Evolutionary conservation across 2,797 vertebrate species (phyloP).

Genomic region (Lerista edwardsae): DNA sequence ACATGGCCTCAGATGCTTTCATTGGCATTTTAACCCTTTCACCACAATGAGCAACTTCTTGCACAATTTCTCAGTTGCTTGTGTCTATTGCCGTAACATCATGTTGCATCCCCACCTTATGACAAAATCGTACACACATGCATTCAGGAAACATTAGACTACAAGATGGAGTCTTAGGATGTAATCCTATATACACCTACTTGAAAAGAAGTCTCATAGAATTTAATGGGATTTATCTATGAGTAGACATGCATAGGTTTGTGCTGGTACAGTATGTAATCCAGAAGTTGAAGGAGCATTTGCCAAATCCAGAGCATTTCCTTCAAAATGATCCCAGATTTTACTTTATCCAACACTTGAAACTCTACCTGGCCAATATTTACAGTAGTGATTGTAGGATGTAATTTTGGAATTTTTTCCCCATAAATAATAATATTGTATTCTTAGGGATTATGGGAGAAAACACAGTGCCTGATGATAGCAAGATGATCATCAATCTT

Average conservation of each 20-base stretch:
- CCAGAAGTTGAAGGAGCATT: too few species aligned
- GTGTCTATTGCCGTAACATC: too few species aligned
- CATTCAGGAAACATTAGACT: background rate
- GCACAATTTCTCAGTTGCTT: too few species aligned
- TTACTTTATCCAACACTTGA: background rate
- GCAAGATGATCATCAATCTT: constrained; percentile 76
- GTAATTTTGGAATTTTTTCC: background rate
- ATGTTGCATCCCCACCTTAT: background rate
- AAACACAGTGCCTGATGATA: constrained; percentile 56
- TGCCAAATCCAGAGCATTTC: too few species aligned
- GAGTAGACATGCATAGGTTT: too few species aligned
- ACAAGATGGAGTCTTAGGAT: background rate
- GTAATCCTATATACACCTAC: too few species aligned
- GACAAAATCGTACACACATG: background rate
- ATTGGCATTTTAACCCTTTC: too few species aligned
- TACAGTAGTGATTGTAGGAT: background rate
- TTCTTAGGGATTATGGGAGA: background rate
- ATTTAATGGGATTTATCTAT: too few species aligned
- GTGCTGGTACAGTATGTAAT: too few species aligned
- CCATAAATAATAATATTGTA: background rate
- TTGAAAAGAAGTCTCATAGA: too few species aligned
- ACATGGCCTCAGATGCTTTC: too few species aligned
- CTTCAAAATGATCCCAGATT: rapidly evolving
- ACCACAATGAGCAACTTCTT: too few species aligned
- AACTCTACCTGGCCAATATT: background rate